Percentiles rank a stretch among this genome's conserved stretches.
Conservation (phyloP, 2,113 vertebrate genomes). For the Pholis gunnellus region DNA sequence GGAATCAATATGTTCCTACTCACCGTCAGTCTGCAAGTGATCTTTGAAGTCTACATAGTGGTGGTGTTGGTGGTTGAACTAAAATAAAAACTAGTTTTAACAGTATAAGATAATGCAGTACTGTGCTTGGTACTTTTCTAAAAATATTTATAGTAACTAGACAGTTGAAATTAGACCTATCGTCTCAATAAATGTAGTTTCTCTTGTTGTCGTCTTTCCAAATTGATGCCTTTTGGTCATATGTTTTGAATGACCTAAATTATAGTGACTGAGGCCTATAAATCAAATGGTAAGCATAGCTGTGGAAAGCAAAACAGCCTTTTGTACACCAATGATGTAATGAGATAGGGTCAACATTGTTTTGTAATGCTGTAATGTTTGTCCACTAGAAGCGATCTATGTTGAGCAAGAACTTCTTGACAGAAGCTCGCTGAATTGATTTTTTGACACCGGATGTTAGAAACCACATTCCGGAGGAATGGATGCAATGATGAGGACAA, state of each 20-base stretch:
- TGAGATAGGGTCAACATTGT: conserved; percentile 54
- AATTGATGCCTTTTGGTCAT: not conserved
- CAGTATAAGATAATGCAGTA: conserved; percentile 29
- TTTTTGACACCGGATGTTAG: conserved; percentile 21
- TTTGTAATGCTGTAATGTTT: conserved; percentile 45
- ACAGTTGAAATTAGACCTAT: conserved; percentile 7
- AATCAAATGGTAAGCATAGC: conserved; percentile 51
- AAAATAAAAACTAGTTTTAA: conserved; percentile 13
- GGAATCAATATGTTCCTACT: conserved; percentile 11
- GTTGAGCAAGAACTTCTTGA: conserved; percentile 28
- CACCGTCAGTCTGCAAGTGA: not conserved
- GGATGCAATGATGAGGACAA: conserved; percentile 9
- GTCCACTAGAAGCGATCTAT: conserved; percentile 20
- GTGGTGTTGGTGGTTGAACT: conserved; percentile 12
- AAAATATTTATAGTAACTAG: not conserved
- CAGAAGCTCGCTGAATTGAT: conserved; percentile 8
- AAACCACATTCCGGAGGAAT: conserved; percentile 23
- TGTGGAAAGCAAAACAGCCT: conserved; percentile 46
- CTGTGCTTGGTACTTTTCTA: not conserved
- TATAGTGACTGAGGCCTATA: conserved; percentile 20
- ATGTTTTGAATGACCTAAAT: conserved; percentile 21
- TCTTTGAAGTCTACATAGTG: conserved; percentile 30
- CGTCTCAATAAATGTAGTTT: conserved; percentile 9
- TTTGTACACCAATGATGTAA: conserved; percentile 45
- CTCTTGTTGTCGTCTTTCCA: conserved; percentile 3